Base-by-base conservation (phyloP, 2,888 invertebrate species). In the Poecilus cupreus region DNA sequence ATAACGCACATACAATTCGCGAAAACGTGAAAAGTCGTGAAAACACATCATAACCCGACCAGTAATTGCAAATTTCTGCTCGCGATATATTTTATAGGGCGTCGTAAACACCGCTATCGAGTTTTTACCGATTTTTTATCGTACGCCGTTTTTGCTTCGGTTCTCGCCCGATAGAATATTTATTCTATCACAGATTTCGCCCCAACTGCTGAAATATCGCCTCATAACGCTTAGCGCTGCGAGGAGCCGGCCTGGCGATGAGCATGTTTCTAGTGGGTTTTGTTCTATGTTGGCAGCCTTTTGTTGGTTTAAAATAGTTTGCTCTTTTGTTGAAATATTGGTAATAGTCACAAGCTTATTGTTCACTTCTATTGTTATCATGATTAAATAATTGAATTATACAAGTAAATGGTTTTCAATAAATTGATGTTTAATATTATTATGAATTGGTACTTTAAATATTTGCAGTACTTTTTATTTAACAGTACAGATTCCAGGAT, bases 51-150 rank as follows among this genome's bases (percentile, higher is more conserved):
- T 54, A 54, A 54, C 54, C 2, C n/a, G 46, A 10, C 13, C 20
- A 54, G 54, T 54, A 54, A 54, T 54, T 54, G 54, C 54, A 22
- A 54, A 20, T 54, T 54, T 54, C 54, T 54, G 54, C 20, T 54
- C 18, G 54, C 20, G 54, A 54, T 54, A 54, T 54, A 20, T 54
- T 54, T 54, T 54, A 54, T 22, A 16, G 22, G 6, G 18, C 18
- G 11, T 54, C 54, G 54, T 54, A 54, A 54, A 54, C 54, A 54
- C 6, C 54, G 22, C 20, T 11, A 54, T 54, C 22, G 20, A 20
- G 54, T 54, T 54, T 54, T 54, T 54, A 22, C 54, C 54, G 54
- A 54, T 54, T 54, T 54, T 54, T 54, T 54, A 54, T 54, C 54
- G 11, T 16, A 0, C 4, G 54, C 2, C 4, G 18, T 54, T 54